phyloP scores from a whole-genome alignment of 2,113 vertebrate species.

The Lasiurus cinereus region DNA sequence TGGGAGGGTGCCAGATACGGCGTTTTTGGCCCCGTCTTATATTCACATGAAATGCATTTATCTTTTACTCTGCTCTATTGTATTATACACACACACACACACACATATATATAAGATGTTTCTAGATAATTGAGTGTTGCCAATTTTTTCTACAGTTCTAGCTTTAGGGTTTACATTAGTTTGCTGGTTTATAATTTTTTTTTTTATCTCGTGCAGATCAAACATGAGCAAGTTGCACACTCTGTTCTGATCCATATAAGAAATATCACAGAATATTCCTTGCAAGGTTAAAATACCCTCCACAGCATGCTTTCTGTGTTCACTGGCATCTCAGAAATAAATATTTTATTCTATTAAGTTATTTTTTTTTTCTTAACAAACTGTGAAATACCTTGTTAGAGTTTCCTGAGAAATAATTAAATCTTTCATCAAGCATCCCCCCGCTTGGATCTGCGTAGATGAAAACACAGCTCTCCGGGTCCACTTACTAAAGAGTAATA shows the following conservation, averaged over 20 bases:
- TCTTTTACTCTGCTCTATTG: not conserved
- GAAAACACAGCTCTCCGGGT: slow-evolving; percentile 37
- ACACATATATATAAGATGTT: not conserved
- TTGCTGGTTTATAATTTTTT: not conserved
- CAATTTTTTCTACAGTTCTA: not conserved
- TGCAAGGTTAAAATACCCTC: slow-evolving; percentile 57
- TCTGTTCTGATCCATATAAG: not conserved
- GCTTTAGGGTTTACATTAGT: not conserved
- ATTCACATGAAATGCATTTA: not conserved
- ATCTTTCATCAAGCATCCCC: not conserved
- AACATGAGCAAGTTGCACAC: not conserved
- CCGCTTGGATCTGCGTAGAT: accelerated
- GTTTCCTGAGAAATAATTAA: slow-evolving; percentile 58
- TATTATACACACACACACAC: not conserved
- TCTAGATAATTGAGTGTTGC: not conserved
- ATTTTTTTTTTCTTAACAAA: slow-evolving; percentile 39
- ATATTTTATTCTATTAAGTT: slow-evolving; percentile 67
- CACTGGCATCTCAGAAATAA: not conserved
- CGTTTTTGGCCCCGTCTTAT: not conserved
- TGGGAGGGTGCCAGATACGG: not conserved
- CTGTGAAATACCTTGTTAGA: slow-evolving; percentile 45
- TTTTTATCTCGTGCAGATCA: not conserved
- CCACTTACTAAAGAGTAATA: slow-evolving; percentile 62
- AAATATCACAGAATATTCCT: slow-evolving; percentile 40
- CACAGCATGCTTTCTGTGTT: slow-evolving; percentile 31